Base-by-base conservation (phyloP, 2,888 invertebrate genomes). In the Sericinus montela region DNA sequence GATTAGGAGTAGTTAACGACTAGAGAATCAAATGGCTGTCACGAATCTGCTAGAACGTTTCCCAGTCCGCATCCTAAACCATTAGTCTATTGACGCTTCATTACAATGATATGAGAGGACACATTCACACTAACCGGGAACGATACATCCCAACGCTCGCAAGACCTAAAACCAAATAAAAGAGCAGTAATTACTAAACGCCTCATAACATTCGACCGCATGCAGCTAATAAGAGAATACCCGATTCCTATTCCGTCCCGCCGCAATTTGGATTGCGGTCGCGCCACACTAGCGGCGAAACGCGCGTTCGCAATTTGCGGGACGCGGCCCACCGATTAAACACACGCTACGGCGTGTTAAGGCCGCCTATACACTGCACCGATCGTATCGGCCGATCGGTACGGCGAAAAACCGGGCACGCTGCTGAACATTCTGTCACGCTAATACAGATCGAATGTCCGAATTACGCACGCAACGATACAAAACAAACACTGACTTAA, bases 301-400 rank as follows among this genome's bases (percentile, higher is more conserved):
- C 34, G 23, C 44, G 51, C 45, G 52, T 50, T 51, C 54, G 59
- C 62, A 63, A 63, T 59, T 62, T 61, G 57, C 58, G 57, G 59
- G 49, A 32, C 52, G 56, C 47, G 52, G 51, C 48, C 35, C 50
- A 43, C 52, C 58, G 53, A 62, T 65, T 65, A 63, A 56, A 54
- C 51, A 59, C 63, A 65, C 63, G 65, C 63, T 56, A 63, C 39
- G 46, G 48, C 44, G 49, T 44, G 37, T 35, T 45, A 25, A 35
- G 34, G 14, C 51, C 14, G 4, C 10, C 19, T 36, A 14, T 15
- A 39, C 23, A 42, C 16, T 14, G 28, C 35, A 25, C 11, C 28
- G 44, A 44, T 44, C 25, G 36, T 36, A 36, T 44, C 44, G 15
- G 4, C 23, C 28, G n/a, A 44, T 44, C 28, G 35, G 44, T 44